Evolutionary conservation across 2,113 vertebrate species (phyloP), one percentile per base, ranked within the genome.

Genomic region (Trochalopteron elliotii): DNA sequence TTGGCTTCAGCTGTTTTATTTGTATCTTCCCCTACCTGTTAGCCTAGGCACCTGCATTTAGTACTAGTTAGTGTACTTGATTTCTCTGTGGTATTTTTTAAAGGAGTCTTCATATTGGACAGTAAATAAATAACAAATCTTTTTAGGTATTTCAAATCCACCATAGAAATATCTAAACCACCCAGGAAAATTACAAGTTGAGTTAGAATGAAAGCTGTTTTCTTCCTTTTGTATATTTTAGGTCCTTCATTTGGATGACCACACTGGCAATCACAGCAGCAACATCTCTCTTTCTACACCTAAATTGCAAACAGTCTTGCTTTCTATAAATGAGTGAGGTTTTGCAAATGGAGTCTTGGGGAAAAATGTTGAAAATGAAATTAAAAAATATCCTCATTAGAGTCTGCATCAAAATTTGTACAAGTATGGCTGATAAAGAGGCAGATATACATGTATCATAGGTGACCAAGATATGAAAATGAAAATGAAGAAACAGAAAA

Each of bases 301-400:
- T 64, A 42, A 76, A 61, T 10, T 72, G 22, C 15, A 39, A 89
- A 55, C 18, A 23, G 2, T 47, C 16, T 55, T 0, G 0, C 5
- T 72, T 85, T 59, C 11, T 53, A 10, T n/a, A 49, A 49, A 40
- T 56, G 9, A 80, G 4, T 15, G 9, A 52, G 37, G 30, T 77
- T 18, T 28, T 7, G 40, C 5, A 65, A 53, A 76, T 25, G 7
- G 10, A 57, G 31, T 64, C 28, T 63, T 57, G 17, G 8, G 33
- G 5, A 7, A 74, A 78, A 63, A 5, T 5, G 8, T 37, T 85
- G 15, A 81, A 56, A 86, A 69, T 44, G 0, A 39, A 59, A 76
- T 7, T 39, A 11, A 67, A 85, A 63, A 63, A 57, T 44, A 16
- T 37, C 9, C 20, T 56, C 10, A 8, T 37, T 67, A 37, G 17